These are phyloP conservation scores for Conistra vaccinii DNA, from an alignment of 2,888 invertebrate species.

Conservation along the genomic window DNA sequence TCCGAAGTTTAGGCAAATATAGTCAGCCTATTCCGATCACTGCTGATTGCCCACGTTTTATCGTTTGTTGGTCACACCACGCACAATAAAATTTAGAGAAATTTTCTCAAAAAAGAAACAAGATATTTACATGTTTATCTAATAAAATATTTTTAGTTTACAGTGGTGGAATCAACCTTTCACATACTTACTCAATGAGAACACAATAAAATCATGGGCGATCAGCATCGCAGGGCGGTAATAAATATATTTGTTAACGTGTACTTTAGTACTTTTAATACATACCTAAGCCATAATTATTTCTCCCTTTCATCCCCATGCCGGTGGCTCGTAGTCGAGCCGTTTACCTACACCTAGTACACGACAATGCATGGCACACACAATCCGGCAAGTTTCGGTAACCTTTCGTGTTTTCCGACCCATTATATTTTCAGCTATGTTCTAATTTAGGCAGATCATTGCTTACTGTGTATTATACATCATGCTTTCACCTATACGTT, in stretches of 20 bases:
- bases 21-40: too few species aligned
- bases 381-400: conserved; percentile 74
- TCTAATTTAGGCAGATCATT: conserved; percentile 79
- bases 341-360: conserved; percentile 71
- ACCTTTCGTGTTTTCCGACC: conserved; percentile 70
- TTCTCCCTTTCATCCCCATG: conserved; percentile 63
- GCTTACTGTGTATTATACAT: conserved; percentile 79
- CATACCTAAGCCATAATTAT: conserved; percentile 59
- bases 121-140: neutral
- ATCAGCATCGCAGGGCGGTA: conserved; percentile 41
- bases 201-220: conserved; percentile 35
- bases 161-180: conserved; percentile 10
- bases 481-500: conserved; percentile 82
- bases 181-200: conserved; percentile 24
- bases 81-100: neutral
- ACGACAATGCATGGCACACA: conserved; percentile 81
- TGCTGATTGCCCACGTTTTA: conserved; percentile 36
- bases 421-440: conserved; percentile 74
- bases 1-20: too few species aligned
- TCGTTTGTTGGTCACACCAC: conserved; percentile 18
- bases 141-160: neutral
- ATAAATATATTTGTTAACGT: conserved; percentile 31
- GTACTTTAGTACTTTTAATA: conserved; percentile 57
- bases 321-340: conserved; percentile 64
- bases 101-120: neutral